Conservation (phyloP, 2,888 invertebrate genomes). For the Elysia crispata region DNA sequence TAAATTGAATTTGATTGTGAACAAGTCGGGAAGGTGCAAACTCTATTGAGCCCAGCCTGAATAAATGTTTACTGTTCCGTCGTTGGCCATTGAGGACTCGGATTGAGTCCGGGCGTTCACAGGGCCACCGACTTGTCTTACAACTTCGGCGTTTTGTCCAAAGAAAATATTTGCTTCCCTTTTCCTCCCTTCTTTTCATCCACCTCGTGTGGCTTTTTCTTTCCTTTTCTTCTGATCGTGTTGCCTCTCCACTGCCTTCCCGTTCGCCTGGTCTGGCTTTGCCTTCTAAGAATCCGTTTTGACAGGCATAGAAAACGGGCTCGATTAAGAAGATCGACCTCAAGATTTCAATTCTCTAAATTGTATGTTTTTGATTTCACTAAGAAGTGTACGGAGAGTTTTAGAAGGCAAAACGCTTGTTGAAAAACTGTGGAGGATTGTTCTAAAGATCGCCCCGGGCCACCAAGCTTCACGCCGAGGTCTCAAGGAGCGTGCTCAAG, state of each 20-base stretch:
- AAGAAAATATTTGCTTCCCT: not conserved
- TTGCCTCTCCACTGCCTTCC: not conserved
- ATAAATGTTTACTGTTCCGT: slow-evolving; percentile 49
- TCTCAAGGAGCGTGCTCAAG: too few species aligned
- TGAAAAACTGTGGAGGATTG: too few species aligned
- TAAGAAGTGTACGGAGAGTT: too few species aligned
- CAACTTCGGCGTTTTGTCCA: slow-evolving; percentile 30
- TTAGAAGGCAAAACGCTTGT: too few species aligned
- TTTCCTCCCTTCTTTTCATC: not conserved
- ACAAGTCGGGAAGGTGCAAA: slow-evolving; percentile 51
- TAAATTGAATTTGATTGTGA: slow-evolving; percentile 51
- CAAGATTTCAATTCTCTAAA: too few species aligned
- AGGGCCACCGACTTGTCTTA: not conserved
- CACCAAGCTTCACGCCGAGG: too few species aligned
- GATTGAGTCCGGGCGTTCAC: not conserved
- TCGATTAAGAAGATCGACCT: too few species aligned
- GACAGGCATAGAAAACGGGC: slow-evolving; percentile 1
- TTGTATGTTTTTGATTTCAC: too few species aligned
- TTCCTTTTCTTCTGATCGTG: not conserved
- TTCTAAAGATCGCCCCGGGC: too few species aligned
- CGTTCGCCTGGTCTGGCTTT: not conserved
- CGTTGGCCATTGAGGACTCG: slow-evolving; percentile 11
- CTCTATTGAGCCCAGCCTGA: slow-evolving; percentile 45
- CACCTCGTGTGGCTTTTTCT: not conserved
- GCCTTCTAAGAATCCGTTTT: not conserved